Evolutionary conservation across 2,888 invertebrate genomes (phyloP), one percentile per base, ranked within the genome.

Genomic region (Andrena bicolor): DNA sequence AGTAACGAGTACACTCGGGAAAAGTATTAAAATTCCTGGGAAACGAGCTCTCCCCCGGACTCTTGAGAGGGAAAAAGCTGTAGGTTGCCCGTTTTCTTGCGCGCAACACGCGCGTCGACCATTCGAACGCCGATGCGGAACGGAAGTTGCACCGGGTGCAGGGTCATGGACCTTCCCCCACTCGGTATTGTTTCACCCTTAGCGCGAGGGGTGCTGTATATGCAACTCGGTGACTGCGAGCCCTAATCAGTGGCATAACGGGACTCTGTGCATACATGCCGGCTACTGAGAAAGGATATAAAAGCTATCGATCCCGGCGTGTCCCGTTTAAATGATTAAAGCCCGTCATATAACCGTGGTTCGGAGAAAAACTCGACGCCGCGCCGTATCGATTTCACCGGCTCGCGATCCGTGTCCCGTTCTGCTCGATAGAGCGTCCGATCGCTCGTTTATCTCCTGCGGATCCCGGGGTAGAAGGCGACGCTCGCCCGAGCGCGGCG

Each of bases 101-200:
- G 41, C n/a, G 23, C 16, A 16, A 32, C 35, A 23, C 32, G 72
- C 48, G 48, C 48, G 48, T 35, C 70, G 63, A 49, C 70, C 69
- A 68, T 26, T 65, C 83, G 74, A 70, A 83, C 74, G 78, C 64
- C 64, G 72, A 84, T 80, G 77, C 73, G 69, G 83, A 84, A 80
- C 76, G 83, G 81, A 66, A 82, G 82, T 87, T 83, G 72, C 66
- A 76, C 68, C 72, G 82, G 82, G 76, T 81, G 79, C 83, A 82
- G 83, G 87, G 83, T 87, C 85, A 79, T 84, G 83, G 78, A 87
- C 87, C 85, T 85, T 83, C 83, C 78, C 81, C 79, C 85, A 68
- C 81, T 74, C 63, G 70, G 30, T n/a, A 48, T 65, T 68, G 76
- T 78, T 82, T 79, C 75, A 79, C 80, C 80, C 86, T 69, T 60